A percentile compares a stretch with the other conserved stretches of the same genome.
Evolutionary conservation across 2,797 vertebrate species (phyloP).

Genomic region (Sebastes steindachneri): DNA sequence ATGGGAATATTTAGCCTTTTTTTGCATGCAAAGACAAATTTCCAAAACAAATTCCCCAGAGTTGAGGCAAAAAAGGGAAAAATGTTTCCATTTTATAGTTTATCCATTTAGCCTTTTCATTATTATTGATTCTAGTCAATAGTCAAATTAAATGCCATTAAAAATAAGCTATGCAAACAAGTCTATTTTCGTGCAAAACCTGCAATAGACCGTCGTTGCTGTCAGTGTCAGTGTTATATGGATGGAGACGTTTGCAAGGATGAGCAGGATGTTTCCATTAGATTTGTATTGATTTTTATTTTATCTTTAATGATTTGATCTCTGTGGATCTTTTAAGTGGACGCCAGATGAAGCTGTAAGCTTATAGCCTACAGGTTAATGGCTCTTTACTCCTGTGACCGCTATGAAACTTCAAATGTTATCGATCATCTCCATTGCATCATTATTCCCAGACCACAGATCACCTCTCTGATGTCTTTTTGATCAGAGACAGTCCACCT

Average conservation of each 20-base stretch:
- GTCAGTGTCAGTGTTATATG: background rate
- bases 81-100: background rate
- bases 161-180: background rate
- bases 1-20: background rate
- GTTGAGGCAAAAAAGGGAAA: background rate
- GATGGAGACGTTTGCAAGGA: background rate
- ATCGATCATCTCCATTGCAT: slow-evolving; percentile 55
- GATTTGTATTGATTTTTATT: slow-evolving; percentile 50
- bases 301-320: slow-evolving; percentile 52
- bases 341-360: slow-evolving; percentile 30
- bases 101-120: background rate
- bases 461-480: slow-evolving; percentile 44
- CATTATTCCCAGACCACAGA: slow-evolving; percentile 45
- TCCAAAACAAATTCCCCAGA: background rate
- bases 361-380: slow-evolving; percentile 47
- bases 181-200: background rate
- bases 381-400: slow-evolving; percentile 55
- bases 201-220: background rate
- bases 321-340: slow-evolving; percentile 25
- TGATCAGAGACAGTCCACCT: slow-evolving; percentile 24
- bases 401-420: slow-evolving; percentile 58
- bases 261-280: slow-evolving; percentile 37
- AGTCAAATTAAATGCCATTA: too few relatives aligned
- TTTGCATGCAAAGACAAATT: background rate
- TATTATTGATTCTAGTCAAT: background rate